Evolutionary conservation across 2,888 invertebrate genomes (phyloP).

Genomic region (Drosophila cognata): DNA sequence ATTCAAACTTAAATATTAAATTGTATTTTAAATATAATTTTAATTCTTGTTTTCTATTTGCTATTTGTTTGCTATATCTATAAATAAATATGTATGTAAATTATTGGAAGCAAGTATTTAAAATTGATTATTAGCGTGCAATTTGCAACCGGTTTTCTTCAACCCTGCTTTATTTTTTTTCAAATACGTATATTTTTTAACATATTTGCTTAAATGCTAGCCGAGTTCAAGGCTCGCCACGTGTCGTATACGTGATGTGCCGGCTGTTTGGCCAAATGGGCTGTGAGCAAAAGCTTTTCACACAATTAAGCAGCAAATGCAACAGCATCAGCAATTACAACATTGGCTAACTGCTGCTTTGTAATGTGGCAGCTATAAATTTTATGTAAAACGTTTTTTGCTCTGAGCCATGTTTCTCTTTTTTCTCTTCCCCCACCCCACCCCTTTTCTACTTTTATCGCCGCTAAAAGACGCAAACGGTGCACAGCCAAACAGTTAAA

Average conservation of each 20-base stretch:
- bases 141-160: conserved; percentile 54
- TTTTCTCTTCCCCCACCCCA: neutral
- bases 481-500: conserved; percentile 71
- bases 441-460: conserved; percentile 29
- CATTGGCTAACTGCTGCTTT: conserved; percentile 72
- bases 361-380: conserved; percentile 81
- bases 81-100: neutral
- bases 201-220: conserved; percentile 46
- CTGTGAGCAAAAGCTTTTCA: conserved; percentile 58
- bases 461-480: conserved; percentile 69
- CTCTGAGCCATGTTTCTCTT: conserved; percentile 42
- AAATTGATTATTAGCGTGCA: conserved; percentile 17
- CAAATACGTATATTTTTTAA: neutral
- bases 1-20: neutral
- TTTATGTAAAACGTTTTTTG: conserved; percentile 77
- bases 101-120: conserved; percentile 2
- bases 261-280: conserved; percentile 44
- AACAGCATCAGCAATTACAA: conserved; percentile 25
- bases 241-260: conserved; percentile 75
- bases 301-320: conserved; percentile 71
- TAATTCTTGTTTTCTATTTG: neutral
- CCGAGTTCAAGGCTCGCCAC: conserved; percentile 77
- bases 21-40: neutral
- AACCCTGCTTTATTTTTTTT: conserved; percentile 16
- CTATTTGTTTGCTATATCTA: no score